Conservation (phyloP, 2,888 invertebrate genomes). For the Ctena decussata region DNA sequence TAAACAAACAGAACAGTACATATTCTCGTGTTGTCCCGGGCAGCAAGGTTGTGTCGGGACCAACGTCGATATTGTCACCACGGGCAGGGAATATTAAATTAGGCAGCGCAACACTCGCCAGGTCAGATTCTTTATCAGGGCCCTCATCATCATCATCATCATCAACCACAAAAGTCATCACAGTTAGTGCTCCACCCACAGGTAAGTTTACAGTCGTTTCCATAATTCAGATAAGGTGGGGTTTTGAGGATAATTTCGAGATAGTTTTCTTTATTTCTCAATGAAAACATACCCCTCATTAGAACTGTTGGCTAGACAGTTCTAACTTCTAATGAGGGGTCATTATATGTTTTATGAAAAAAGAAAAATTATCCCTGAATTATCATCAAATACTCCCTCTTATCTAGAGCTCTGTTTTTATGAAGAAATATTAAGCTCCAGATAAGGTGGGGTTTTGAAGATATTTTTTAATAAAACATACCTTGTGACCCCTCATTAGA, state of each 20-base stretch:
- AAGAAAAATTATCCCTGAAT: too few species aligned
- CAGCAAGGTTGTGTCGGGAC: constrained; percentile 67
- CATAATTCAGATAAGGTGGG: background rate
- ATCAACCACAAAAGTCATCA: constrained; percentile 79
- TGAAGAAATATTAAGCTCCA: too few species aligned
- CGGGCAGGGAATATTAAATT: constrained; percentile 71
- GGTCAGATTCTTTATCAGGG: constrained; percentile 27
- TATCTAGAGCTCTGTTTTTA: too few species aligned
- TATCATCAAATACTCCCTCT: too few species aligned
- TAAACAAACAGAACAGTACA: constrained; percentile 80
- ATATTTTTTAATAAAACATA: too few species aligned
- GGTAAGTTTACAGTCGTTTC: background rate
- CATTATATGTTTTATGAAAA: too few species aligned
- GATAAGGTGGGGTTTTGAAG: too few species aligned
- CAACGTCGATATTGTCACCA: constrained; percentile 79
- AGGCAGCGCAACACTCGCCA: constrained; percentile 53
- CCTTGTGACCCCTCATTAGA: too few species aligned
- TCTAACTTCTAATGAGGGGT: too few species aligned
- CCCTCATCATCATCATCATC: constrained; percentile 36
- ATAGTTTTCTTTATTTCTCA: background rate
- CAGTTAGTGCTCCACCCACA: constrained; percentile 78
- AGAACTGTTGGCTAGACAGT: too few species aligned
- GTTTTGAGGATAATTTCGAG: background rate
- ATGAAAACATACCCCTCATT: too few species aligned
- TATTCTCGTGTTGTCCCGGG: constrained; percentile 80